phyloP scores from a whole-genome alignment of 2,888 invertebrate species.

The Monoplex corrugatus region DNA sequence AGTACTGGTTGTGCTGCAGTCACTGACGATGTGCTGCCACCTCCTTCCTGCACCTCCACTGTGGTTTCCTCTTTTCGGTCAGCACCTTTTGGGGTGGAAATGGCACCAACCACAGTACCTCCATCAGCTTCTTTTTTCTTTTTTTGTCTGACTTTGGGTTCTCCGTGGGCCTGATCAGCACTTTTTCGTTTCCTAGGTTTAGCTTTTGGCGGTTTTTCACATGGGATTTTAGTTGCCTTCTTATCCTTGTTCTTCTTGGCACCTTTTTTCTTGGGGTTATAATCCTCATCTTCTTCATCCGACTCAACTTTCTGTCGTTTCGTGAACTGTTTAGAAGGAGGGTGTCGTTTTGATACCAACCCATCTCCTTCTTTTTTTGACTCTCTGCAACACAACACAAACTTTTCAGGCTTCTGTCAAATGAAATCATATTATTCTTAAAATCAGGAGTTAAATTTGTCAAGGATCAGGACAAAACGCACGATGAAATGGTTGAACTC shows the following conservation, averaged over 20 bases:
- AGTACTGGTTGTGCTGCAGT: background rate
- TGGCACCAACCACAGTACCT: conserved; percentile 4
- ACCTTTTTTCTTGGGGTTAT: conserved; percentile 20
- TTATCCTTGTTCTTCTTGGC: conserved; percentile 21
- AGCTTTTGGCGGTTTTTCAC: background rate
- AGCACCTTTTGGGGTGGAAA: background rate
- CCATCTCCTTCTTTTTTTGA: conserved; percentile 54
- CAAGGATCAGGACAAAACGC: too few species aligned
- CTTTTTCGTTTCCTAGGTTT: conserved; percentile 39
- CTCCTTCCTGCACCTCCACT: background rate
- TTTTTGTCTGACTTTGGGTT: conserved; percentile 53
- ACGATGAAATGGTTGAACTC: too few species aligned
- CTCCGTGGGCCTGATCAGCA: background rate
- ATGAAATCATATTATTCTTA: too few species aligned
- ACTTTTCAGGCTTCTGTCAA: too few species aligned
- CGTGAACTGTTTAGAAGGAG: conserved; percentile 56
- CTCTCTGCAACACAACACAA: conserved; percentile 56
- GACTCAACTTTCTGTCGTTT: conserved; percentile 4
- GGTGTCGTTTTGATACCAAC: conserved; percentile 42
- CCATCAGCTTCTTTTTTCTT: conserved; percentile 48
- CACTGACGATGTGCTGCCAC: background rate
- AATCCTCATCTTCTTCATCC: conserved; percentile 34
- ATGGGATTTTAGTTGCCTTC: background rate
- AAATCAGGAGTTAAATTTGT: too few species aligned
- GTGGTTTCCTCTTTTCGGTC: background rate